phyloP scores from a whole-genome alignment of 2,113 vertebrate genomes.

The Percina caprodes region DNA sequence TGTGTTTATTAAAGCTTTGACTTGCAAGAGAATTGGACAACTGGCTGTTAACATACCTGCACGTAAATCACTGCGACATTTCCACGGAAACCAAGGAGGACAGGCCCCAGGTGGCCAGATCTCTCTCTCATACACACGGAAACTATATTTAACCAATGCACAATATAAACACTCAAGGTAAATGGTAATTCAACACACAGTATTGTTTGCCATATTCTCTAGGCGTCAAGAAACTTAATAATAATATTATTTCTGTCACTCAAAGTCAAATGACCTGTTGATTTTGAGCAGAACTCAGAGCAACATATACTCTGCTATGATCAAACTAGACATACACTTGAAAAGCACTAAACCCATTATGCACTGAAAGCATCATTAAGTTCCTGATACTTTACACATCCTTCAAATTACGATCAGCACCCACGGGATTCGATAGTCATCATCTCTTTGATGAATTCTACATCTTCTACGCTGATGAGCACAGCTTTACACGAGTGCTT shows the following conservation, averaged over 20 bases:
- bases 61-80: constrained; percentile 73
- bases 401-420: constrained; percentile 16
- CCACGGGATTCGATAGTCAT: constrained; percentile 42
- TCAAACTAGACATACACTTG: not conserved
- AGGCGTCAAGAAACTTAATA: not conserved
- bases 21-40: constrained; percentile 31
- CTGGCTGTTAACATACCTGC: constrained; percentile 58
- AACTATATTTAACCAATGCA: constrained; percentile 60
- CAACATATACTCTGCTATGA: not conserved
- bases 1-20: constrained; percentile 58
- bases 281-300: not conserved
- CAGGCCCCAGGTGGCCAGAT: constrained; percentile 68
- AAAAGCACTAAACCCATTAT: not conserved
- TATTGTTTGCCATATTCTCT: not conserved
- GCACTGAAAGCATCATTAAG: not conserved
- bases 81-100: constrained; percentile 66
- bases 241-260: not conserved
- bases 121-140: constrained; percentile 12
- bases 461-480: constrained; percentile 37
- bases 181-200: not conserved
- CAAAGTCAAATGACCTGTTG: constrained; percentile 6
- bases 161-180: constrained; percentile 31
- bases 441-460: constrained; percentile 35
- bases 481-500: constrained; percentile 35
- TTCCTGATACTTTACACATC: constrained; percentile 13